Evolutionary conservation across 2,888 invertebrate genomes (phyloP), one percentile per base, ranked within the genome.

Genomic region (Hylaea fasciaria): DNA sequence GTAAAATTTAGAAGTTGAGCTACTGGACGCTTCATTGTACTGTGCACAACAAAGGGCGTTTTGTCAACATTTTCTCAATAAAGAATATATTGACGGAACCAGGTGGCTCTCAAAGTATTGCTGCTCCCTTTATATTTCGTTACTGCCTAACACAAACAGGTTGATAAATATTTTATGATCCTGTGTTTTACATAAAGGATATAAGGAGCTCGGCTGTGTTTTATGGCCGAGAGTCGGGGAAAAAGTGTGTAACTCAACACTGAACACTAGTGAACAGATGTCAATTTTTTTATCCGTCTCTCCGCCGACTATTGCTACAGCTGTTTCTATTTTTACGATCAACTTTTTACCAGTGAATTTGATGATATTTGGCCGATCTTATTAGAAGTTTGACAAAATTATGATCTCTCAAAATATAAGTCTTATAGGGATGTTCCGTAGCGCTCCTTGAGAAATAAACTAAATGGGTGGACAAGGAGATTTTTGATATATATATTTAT

Each of bases 101-200:
- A 60, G 60, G 55, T 60, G 60, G 49, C 41, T 37, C 46, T 28
- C 12, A 47, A 44, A 17, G 47, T 61, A 56, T 54, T 60, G 45
- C 50, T 28, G 45, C 44, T 51, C 46, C 56, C 29, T 59, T 52
- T 57, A 62, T 57, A 53, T 61, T 46, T 57, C 17, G 56, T 52
- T 39, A 62, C 48, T 55, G 46, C 55, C 17, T 50, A 41, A 46
- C 17, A 55, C 51, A 39, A 51, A 49, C 53, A 39, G 41, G 41
- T 48, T 57, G 56, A 57, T 62, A 52, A 47, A 62, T 62, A 56
- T 61, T 61, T 61, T 55, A 61, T 52, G 29, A 17, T 14, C 12
- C 37, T 35, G 51, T 45, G 59, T 54, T 59, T 59, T 59, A 54
- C 59, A 59, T 54, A 59, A 50, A 45, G 53, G 52, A 17, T 53